Evolutionary conservation across 2,888 invertebrate genomes (phyloP).

Genomic region (Apotomis capreana): DNA sequence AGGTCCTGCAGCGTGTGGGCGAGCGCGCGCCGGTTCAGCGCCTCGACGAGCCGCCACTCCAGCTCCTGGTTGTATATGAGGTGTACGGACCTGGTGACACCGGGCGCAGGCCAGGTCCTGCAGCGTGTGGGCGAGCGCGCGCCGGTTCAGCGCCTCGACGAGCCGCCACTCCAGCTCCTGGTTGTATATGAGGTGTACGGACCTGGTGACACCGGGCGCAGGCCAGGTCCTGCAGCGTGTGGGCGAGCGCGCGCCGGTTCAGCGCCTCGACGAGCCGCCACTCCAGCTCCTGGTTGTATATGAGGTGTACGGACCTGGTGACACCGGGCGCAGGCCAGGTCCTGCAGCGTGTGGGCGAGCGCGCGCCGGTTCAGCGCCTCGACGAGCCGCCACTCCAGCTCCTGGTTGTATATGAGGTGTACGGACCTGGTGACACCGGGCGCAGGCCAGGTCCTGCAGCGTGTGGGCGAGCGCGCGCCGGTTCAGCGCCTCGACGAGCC

Average conservation of each 20-base stretch:
- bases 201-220: slow-evolving; percentile 95
- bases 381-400: slow-evolving; percentile 93
- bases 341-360: slow-evolving; percentile 95
- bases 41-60: slow-evolving; percentile 92
- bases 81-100: slow-evolving; percentile 88
- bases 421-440: slow-evolving; percentile 91
- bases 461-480: slow-evolving; percentile 93
- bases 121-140: slow-evolving; percentile 92
- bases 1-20: slow-evolving; percentile 96
- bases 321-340: slow-evolving; percentile 94
- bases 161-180: slow-evolving; percentile 93
- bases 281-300: slow-evolving; percentile 91
- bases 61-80: slow-evolving; percentile 88
- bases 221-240: slow-evolving; percentile 94
- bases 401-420: slow-evolving; percentile 82
- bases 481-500: slow-evolving; percentile 91
- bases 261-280: slow-evolving; percentile 91
- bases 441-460: slow-evolving; percentile 96
- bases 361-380: slow-evolving; percentile 92
- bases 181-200: slow-evolving; percentile 73
- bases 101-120: slow-evolving; percentile 96
- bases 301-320: slow-evolving; percentile 84
- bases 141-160: slow-evolving; percentile 90
- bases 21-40: slow-evolving; percentile 91
- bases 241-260: slow-evolving; percentile 92